These are phyloP conservation scores for Mugil cephalus DNA, from an alignment of 2,113 vertebrate species.

Conservation along the genomic window DNA sequence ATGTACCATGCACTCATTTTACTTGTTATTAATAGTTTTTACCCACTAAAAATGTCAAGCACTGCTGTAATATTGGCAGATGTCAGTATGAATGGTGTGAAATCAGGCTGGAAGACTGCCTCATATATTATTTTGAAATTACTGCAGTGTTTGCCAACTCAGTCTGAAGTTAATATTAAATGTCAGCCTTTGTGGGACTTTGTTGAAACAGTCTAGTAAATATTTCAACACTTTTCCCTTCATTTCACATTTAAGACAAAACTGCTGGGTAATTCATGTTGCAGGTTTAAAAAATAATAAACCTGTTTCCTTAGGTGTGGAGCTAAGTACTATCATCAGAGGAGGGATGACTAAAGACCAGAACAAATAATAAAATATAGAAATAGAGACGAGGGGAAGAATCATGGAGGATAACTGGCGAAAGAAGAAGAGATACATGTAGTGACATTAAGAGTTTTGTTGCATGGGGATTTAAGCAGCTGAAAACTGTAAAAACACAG, in stretches of 20 bases:
- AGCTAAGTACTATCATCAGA: neutral
- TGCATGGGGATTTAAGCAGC: slow-evolving; percentile 55
- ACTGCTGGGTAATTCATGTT: neutral
- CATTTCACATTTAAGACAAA: slow-evolving; percentile 17
- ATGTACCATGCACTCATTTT: no score
- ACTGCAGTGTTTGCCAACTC: neutral
- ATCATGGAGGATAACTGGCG: neutral
- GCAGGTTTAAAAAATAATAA: neutral
- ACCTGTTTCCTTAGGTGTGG: slow-evolving; percentile 11
- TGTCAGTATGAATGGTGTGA: slow-evolving; percentile 19
- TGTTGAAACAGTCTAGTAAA: slow-evolving; percentile 25
- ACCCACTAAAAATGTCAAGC: neutral
- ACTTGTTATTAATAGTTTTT: neutral
- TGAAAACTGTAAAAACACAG: slow-evolving; percentile 41
- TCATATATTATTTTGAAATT: slow-evolving; percentile 28
- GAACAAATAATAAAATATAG: neutral
- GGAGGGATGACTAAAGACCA: neutral
- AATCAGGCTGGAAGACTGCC: neutral
- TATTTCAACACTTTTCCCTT: slow-evolving; percentile 5
- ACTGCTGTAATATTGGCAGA: slow-evolving; percentile 2
- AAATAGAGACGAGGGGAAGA: slow-evolving; percentile 8
- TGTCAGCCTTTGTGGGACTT: neutral
- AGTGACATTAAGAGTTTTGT: slow-evolving; percentile 12
- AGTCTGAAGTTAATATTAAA: slow-evolving; percentile 6
- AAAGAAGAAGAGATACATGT: neutral